Conservation (phyloP, 2,113 vertebrate genomes). For the Nothocercus nigrocapillus region DNA sequence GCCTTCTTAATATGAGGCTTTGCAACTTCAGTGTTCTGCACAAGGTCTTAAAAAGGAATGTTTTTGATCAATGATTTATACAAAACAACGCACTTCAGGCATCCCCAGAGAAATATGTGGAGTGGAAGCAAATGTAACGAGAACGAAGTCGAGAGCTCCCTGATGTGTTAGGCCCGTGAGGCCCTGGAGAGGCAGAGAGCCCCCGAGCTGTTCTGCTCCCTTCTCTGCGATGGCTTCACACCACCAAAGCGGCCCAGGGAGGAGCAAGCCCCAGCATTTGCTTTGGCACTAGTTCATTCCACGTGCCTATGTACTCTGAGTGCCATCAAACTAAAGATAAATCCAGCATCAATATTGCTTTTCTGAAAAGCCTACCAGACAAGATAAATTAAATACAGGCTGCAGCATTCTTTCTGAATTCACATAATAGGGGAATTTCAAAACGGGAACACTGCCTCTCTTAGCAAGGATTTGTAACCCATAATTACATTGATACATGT, state of each 20-base stretch:
- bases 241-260: neutral
- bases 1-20: neutral
- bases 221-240: neutral
- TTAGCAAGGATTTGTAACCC: conserved; percentile 77
- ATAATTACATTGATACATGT: conserved; percentile 83
- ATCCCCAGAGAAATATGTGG: neutral
- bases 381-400: conserved; percentile 51
- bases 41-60: neutral
- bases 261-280: conserved; percentile 32
- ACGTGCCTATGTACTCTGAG: conserved; percentile 30
- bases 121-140: neutral
- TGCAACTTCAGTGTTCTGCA: neutral
- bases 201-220: neutral
- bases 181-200: neutral
- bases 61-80: neutral
- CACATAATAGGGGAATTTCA: conserved; percentile 67
- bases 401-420: conserved; percentile 63
- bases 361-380: conserved; percentile 41
- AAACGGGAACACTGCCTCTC: conserved; percentile 50
- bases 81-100: neutral
- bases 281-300: neutral
- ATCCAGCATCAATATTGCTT: conserved; percentile 41
- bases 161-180: neutral
- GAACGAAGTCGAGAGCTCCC: neutral
- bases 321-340: conserved; percentile 57